Base-by-base conservation (phyloP, 2,888 invertebrate genomes). In the Dusona sp. region DNA sequence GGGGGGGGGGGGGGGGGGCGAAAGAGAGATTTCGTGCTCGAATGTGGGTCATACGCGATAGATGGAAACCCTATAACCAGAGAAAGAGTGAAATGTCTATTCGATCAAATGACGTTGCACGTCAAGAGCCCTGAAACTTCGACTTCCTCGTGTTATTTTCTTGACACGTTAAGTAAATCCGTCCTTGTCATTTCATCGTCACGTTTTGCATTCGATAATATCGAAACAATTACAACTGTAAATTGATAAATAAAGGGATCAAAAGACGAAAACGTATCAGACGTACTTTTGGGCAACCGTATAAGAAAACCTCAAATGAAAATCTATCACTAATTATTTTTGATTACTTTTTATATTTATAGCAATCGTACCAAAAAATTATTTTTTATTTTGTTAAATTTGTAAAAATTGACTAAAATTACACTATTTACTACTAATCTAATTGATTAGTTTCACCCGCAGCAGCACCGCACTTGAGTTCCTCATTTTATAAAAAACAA, bases 1-100 rank as follows among this genome's bases (percentile, higher is more conserved):
- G 36, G 54, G 11, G 67, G 42, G 70, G 33, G 19, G 13, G 67
- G 25, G 73, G 42, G 73, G 25, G 33, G n/a, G 42, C 25, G 29
- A 42, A 22, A 42, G 38, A 54, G 6, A 73, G 51, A 67, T 54
- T 38, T 67, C 42, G 42, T 65, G 57, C 68, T 57, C 29, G 42
- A 79, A 82, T 82, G 85, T 85, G 73, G 85, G 85, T 85, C 78
- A 82, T 74, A 51, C 67, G 38, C 61, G 57, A 82, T 57, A 57
- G 48, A 82, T 61, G 73, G 29, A 61, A 68, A 82, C 38, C 57
- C 80, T 61, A 68, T 57, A 74, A 57, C 57, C 57, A 83, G 79
- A 54, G 65, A 67, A 57, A 73, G 64, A 72, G 64, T 64, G 72
- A 79, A 65, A 42, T 22, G 75, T 51, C 64, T 54, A 72, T 73